Conservation (phyloP, 2,888 invertebrate genomes). For the Oligia strigilis region DNA sequence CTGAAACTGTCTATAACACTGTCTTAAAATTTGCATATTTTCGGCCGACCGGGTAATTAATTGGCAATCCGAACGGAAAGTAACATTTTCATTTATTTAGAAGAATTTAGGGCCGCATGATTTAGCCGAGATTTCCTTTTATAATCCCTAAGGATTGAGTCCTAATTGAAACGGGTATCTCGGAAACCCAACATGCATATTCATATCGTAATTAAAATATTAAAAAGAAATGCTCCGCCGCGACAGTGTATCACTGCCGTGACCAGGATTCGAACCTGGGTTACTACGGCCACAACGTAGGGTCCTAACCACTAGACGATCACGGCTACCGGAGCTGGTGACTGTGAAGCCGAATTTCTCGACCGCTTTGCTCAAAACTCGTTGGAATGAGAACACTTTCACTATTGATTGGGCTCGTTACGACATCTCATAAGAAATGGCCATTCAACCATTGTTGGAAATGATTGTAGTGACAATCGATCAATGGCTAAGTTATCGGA, state of each 20-base stretch:
- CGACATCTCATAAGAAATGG: slow-evolving; percentile 33
- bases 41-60: neutral
- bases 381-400: slow-evolving; percentile 44
- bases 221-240: slow-evolving; percentile 65
- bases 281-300: slow-evolving; percentile 95
- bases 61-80: neutral
- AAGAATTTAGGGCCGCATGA: neutral
- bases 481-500: neutral
- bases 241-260: slow-evolving; percentile 82
- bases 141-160: slow-evolving; percentile 28
- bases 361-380: slow-evolving; percentile 16
- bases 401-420: slow-evolving; percentile 27
- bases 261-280: slow-evolving; percentile 93
- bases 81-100: slow-evolving; percentile 10
- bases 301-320: slow-evolving; percentile 91
- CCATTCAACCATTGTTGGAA: slow-evolving; percentile 19
- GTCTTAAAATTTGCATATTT: neutral
- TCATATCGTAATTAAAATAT: slow-evolving; percentile 37
- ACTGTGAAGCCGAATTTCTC: slow-evolving; percentile 12
- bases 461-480: slow-evolving; percentile 1
- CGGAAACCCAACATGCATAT: slow-evolving; percentile 27
- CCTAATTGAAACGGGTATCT: slow-evolving; percentile 44
- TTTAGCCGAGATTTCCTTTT: neutral
- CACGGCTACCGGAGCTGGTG: slow-evolving; percentile 76
- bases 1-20: neutral